A percentile compares a stretch with the other conserved stretches of the same genome.
These are phyloP conservation scores for Pygoscelis adeliae DNA, from an alignment of 2,113 vertebrate genomes.

Conservation along the genomic window DNA sequence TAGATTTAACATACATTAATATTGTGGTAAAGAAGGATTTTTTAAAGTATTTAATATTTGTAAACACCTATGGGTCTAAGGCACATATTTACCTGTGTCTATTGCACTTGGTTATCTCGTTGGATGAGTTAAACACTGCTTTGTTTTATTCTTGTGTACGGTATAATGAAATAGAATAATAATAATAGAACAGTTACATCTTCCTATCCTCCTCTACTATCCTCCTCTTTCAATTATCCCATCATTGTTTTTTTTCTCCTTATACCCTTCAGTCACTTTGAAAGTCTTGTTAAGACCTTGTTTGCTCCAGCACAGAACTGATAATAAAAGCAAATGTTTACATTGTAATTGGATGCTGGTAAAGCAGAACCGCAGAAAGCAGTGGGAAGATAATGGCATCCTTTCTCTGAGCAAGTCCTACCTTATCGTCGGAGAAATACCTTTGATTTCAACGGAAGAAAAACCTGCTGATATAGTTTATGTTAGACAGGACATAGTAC, in stretches of 20 bases:
- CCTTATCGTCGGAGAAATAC: neutral
- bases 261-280: neutral
- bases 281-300: neutral
- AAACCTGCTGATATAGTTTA: neutral
- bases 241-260: neutral
- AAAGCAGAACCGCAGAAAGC: neutral
- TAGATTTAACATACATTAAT: neutral
- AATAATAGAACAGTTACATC: neutral
- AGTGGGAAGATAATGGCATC: neutral
- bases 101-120: neutral
- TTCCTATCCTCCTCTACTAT: neutral
- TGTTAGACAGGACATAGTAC: neutral
- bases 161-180: neutral
- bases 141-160: neutral
- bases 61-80: neutral
- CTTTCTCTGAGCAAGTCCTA: neutral
- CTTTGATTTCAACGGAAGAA: neutral
- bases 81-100: neutral
- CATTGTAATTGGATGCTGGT: neutral
- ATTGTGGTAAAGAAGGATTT: neutral
- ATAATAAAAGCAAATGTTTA: conserved; percentile 27
- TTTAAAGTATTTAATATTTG: neutral
- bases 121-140: neutral
- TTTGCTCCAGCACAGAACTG: neutral
- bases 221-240: neutral